Conservation (phyloP, 2,797 vertebrate species). For the Periparus ater region DNA sequence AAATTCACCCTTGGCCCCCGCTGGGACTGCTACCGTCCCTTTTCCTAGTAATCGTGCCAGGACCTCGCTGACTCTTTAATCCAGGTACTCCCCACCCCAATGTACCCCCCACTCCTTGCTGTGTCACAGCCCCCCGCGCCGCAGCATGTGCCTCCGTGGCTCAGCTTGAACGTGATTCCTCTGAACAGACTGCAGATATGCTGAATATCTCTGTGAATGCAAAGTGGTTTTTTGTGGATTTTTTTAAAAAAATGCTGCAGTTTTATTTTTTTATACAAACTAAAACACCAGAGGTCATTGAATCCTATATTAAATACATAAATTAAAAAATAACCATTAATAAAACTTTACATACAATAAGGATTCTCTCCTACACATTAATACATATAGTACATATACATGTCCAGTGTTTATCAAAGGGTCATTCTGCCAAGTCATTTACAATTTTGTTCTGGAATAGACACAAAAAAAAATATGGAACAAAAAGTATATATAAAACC, state of each 20-base stretch:
- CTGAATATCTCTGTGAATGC: not conserved
- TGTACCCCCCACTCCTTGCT: not conserved
- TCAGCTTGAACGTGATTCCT: not conserved
- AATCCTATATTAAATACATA: conserved; percentile 84
- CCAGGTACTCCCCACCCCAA: not conserved
- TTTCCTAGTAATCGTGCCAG: too few relatives aligned
- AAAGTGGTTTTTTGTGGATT: not conserved
- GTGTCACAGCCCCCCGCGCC: not conserved
- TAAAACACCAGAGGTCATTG: conserved; percentile 81
- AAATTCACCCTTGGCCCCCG: too few relatives aligned
- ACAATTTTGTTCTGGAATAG: conserved; percentile 56
- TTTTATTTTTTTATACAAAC: conserved; percentile 82
- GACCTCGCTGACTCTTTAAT: not conserved
- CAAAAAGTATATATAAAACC: conserved; percentile 49
- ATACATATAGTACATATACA: conserved; percentile 77
- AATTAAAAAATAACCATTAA: conserved; percentile 84
- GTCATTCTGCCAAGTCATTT: conserved; percentile 58
- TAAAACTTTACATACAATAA: conserved; percentile 83
- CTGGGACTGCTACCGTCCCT: not conserved
- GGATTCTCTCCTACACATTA: conserved; percentile 76
- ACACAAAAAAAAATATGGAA: conserved; percentile 57
- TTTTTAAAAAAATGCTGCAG: conserved; percentile 71
- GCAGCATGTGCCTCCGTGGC: not conserved
- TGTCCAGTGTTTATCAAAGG: conserved; percentile 69
- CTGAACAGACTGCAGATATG: not conserved